Evolutionary conservation across 2,797 vertebrate species (phyloP).

Genomic region (Helicolenus hilgendorfi): DNA sequence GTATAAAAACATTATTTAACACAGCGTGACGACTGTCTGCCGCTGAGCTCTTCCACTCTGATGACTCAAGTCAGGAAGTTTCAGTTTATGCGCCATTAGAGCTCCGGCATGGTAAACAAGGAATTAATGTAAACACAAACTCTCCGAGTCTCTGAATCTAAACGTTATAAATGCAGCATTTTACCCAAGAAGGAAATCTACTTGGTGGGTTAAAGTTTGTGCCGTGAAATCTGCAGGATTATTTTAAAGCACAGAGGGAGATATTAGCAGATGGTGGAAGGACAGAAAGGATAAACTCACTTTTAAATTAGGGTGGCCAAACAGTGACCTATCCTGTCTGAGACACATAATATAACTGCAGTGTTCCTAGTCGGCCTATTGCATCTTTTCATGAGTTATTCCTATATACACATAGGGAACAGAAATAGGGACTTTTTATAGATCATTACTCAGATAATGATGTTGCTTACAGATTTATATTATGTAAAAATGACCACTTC

Average conservation of each 20-base stretch:
- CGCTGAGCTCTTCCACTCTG: constrained; percentile 46
- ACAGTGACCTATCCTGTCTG: background rate
- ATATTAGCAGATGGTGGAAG: background rate
- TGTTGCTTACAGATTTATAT: background rate
- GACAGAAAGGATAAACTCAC: constrained; percentile 1
- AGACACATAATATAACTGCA: background rate
- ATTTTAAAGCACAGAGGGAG: background rate
- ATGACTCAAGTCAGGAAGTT: constrained; percentile 51
- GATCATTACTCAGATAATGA: background rate
- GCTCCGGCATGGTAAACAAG: constrained; percentile 7
- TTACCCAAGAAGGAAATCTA: background rate
- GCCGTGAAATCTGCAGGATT: background rate
- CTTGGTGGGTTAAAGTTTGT: background rate
- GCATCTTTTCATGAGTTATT: background rate
- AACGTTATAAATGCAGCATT: background rate
- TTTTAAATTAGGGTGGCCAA: background rate
- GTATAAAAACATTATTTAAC: constrained; percentile 65
- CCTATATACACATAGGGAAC: background rate
- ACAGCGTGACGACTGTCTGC: constrained; percentile 41
- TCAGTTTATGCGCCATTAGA: constrained; percentile 8
- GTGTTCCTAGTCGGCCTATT: background rate
- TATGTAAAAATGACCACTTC: too few relatives aligned
- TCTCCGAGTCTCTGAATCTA: background rate
- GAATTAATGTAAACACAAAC: constrained; percentile 27
- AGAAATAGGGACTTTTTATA: background rate